A percentile compares a stretch with the other conserved stretches of the same genome.
Conservation (phyloP, 2,888 invertebrate genomes). For the Synanthedon andrenaeformis region DNA sequence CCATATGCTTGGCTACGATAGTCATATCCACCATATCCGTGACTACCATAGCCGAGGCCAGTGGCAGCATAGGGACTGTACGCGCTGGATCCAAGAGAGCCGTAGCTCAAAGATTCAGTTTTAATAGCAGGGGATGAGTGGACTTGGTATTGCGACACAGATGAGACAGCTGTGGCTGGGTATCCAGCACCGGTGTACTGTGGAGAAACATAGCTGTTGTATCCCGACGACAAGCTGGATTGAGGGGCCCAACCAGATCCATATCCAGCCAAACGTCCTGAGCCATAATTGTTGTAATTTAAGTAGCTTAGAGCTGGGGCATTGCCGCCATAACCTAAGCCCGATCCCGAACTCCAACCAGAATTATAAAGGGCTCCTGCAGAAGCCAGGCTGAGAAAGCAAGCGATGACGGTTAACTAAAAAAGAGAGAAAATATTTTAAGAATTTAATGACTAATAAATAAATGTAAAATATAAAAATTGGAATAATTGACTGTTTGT, state of each 20-base stretch:
- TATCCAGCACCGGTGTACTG: not conserved
- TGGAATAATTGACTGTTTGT: conserved; percentile 6
- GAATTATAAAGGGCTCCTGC: conserved; percentile 23
- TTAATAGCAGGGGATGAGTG: not conserved
- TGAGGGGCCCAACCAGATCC: not conserved
- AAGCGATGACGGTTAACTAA: conserved; percentile 27
- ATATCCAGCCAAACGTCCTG: not conserved
- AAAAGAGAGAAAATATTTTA: conserved; percentile 2
- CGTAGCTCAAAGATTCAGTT: not conserved
- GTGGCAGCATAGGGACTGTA: not conserved
- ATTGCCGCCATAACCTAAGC: conserved; percentile 1
- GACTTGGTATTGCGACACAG: not conserved
- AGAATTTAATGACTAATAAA: not conserved
- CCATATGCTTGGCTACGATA: conserved; percentile 11
- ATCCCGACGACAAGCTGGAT: not conserved
- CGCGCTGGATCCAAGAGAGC: not conserved
- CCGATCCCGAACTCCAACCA: conserved; percentile 4
- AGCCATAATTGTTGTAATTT: not conserved
- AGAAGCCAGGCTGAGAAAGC: conserved; percentile 30
- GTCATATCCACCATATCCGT: conserved; percentile 12
- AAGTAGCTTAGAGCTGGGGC: not conserved
- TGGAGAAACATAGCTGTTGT: not conserved
- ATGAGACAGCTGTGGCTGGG: not conserved
- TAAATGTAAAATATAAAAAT: not conserved
- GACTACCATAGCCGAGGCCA: conserved; percentile 11